Evolutionary conservation across 2,888 invertebrate genomes (phyloP), one percentile per base, ranked within the genome.

Genomic region (Empis livida): DNA sequence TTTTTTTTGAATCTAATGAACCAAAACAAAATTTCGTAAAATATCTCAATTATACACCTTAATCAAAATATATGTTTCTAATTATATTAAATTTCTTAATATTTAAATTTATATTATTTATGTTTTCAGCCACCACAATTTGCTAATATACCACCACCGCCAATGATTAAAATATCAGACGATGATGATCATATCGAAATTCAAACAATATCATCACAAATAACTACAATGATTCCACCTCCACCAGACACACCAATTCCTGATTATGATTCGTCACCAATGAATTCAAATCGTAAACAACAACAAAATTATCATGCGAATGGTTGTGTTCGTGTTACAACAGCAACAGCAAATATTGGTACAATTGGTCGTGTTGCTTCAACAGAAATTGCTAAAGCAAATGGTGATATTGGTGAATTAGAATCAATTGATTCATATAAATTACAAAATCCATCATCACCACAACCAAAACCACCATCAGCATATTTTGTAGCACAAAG

Each of bases 351-450:
- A 16, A 47, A 43, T 27, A 32, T 40, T 20, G 50, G 53, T 17
- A 53, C 53, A 43, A 46, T 54, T 37, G 52, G 50, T n/a, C 44
- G 54, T n/a, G 48, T 48, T 31, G 49, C 52, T 16, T 49, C 51
- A 5, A 53, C 54, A 45, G 55, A 57, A 56, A 49, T 54, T 11
- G 57, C 57, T 48, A 67, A 64, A 50, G 55, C 60, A 9, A 62
- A 60, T 50, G 67, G 67, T 43, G 80, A 80, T 51, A 73, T 76
- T 32, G 84, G 80, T 11, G 85, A 85, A 65, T 75, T 84, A 73
- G 81, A 84, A 59, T 84, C 84, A 17, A 68, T 85, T 55, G 84
- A 85, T 63, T 84, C 84, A 6, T 84, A 80, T 65, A 80, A 79
- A 59, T 63, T 84, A 54, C 80, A 79, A 54, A 79, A 80, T 60